These are phyloP conservation scores for Xestobium rufovillosum DNA, from an alignment of 2,888 invertebrate genomes.

Conservation along the genomic window DNA sequence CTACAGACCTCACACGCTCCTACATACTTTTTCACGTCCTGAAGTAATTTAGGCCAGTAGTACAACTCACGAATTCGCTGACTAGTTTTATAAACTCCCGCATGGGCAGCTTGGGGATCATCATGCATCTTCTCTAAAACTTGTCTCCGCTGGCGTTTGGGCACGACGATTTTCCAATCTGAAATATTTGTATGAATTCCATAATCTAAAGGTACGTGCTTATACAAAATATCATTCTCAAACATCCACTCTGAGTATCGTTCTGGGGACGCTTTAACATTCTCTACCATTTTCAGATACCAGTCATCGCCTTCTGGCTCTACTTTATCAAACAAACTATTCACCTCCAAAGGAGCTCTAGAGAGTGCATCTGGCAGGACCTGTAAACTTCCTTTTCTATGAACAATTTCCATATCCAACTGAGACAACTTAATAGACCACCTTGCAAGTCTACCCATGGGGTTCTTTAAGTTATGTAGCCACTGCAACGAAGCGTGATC, in stretches of 20 bases:
- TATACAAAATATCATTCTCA: slow-evolving; percentile 14
- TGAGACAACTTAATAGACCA: slow-evolving; percentile 22
- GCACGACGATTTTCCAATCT: slow-evolving; percentile 24
- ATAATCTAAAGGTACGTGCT: slow-evolving; percentile 12
- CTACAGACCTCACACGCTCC: slow-evolving; percentile 10
- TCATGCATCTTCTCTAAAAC: slow-evolving; percentile 14
- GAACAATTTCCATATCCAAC: slow-evolving; percentile 22
- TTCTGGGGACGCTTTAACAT: slow-evolving; percentile 10
- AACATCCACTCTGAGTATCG: slow-evolving; percentile 18
- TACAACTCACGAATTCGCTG: slow-evolving; percentile 5
- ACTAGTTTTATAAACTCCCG: slow-evolving; percentile 4
- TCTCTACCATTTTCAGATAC: slow-evolving; percentile 15
- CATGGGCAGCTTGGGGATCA: slow-evolving; percentile 3
- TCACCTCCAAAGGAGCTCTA: slow-evolving; percentile 17
- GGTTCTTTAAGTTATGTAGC: slow-evolving; percentile 26
- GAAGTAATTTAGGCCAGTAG: slow-evolving; percentile 9
- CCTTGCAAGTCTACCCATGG: slow-evolving; percentile 26
- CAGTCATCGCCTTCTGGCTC: too few species aligned
- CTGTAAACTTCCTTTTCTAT: slow-evolving; percentile 25
- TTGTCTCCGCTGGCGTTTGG: slow-evolving; percentile 17
- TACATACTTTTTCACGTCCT: neutral
- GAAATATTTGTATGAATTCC: slow-evolving; percentile 12
- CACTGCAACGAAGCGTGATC: slow-evolving; percentile 28
- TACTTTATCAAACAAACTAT: too few species aligned
- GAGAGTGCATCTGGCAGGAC: slow-evolving; percentile 29